Evolutionary conservation across 1,140 invertebrate genomes (phyloP), one percentile per base, ranked within the genome.

Genomic region (Atopsyche davidsoni): DNA sequence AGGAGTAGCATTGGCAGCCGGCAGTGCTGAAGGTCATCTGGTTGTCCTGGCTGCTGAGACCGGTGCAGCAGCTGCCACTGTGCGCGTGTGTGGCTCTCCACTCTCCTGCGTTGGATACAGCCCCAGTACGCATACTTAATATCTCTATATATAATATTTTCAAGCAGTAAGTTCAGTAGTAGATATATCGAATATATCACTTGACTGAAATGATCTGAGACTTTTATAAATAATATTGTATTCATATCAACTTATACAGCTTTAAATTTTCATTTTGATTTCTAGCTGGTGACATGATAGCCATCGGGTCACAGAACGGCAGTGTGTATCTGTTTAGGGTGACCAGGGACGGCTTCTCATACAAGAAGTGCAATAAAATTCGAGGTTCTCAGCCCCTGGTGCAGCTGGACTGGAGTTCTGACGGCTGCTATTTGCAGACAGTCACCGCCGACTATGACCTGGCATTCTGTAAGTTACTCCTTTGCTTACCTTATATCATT

Each of bases 371-470:
- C 4, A 89, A 89, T 61, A 90, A 90, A 68, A 89, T 92, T 46
- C 75, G 86, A 17, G 89, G 89, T 6, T 79, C 81, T 1, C 87
- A 91, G 60, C 85, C 87, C 0, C 69, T 92, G 0, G 81, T 85
- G 2, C 85, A 89, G 59, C 66, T 96, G 18, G 93, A 96, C 64
- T 96, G 91, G 91, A 94, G 91, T 60, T 81, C 83, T 19, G 91
- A 95, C 64, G 86, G 88, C 40, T 82, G 83, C 60, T 91, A 85
- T 59, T 63, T 96, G 24, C 88, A 91, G 68, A 89, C 88, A 2
- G 91, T 92, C 48, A 93, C 92, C 14, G 87, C 89, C 55, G 92
- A 96, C 64, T 95, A 93, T 62, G 92, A 96, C 68, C 70, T 96
- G 19, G 77, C 88, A 6, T 92, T 86, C 66, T 93, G 91, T 92